Evolutionary conservation across 2,888 invertebrate species (phyloP).

Genomic region (Agonopterix alstromeriana): DNA sequence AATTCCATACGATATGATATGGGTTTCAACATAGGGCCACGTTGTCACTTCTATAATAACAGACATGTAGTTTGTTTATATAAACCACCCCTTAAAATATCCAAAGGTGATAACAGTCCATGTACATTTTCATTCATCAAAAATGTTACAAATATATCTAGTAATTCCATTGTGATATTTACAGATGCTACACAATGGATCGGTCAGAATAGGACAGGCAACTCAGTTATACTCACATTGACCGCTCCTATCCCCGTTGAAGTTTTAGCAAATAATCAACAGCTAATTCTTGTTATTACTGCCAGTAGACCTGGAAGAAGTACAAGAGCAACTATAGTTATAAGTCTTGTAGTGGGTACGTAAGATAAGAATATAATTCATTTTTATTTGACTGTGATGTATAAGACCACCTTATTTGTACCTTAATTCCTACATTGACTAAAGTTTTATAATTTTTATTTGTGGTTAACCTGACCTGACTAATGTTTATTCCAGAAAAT

Average conservation of each 20-base stretch:
- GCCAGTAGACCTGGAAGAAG: constrained; percentile 16
- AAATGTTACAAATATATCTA: no score
- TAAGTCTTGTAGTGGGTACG: constrained; percentile 15
- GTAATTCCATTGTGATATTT: not conserved
- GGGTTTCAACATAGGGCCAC: no score
- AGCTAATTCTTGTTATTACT: constrained; percentile 18
- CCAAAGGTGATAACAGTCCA: no score
- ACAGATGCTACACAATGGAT: constrained; percentile 21
- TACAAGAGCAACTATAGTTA: constrained; percentile 19
- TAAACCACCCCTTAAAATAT: no score
- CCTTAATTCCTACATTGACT: no score
- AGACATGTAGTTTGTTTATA: no score
- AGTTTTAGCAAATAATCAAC: constrained; percentile 16
- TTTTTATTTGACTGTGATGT: no score
- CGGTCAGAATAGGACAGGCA: constrained; percentile 6
- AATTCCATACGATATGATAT: no score
- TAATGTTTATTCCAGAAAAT: constrained; percentile 9
- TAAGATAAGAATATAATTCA: not conserved
- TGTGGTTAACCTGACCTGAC: no score
- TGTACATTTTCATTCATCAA: no score
- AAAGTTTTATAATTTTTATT: no score
- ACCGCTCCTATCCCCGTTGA: constrained; percentile 15
- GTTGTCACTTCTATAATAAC: not conserved
- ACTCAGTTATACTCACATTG: constrained; percentile 11
- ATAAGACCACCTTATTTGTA: no score